Base-by-base conservation (phyloP, 1,140 invertebrate genomes). In the Cotesia vestalis region DNA sequence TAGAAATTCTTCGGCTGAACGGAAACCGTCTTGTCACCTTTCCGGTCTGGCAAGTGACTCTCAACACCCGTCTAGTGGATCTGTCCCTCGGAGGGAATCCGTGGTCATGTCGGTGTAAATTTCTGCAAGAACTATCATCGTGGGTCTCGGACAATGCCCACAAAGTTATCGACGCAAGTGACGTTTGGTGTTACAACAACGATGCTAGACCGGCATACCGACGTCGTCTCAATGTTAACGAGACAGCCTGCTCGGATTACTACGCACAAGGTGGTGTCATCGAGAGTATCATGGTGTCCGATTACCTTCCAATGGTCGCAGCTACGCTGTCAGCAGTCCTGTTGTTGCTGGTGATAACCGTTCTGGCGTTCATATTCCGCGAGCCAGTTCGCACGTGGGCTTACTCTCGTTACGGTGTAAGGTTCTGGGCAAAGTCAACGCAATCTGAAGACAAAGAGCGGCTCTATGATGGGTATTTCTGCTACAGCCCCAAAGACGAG, bases 401-500 rank as follows among this genome's bases (percentile, higher is more conserved):
- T 3, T 96, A 95, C 80, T 92, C 94, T 2, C 92, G 93, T 72
- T 96, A 96, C 85, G 95, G 95, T 3, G 89, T 96, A 0, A 89
- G 94, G 20, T 89, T 96, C 38, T 94, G 91, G 88, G 60, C 87
- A 71, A 78, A 88, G 78, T 52, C 79, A 0, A 69, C 77, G 14
- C 81, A 35, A 77, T 76, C 27, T 78, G 92, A 93, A 80, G 93
- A 95, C 75, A 90, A 91, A 62, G 94, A 95, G 79, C 96, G 96
- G 78, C 86, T 95, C 9, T 98, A 96, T 85, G 97, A 98, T 81
- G 95, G 94, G 51, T 97, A 96, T 84, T 92, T 98, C 3, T 93
- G 95, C 73, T 97, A 98, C 86, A 96, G 94, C 73, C 93, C 94
- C 17, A 95, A 96, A 84, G 96, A 98, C 85, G 94, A 96, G 79